Conservation (phyloP, 2,113 vertebrate species). For the Anguilla rostrata region DNA sequence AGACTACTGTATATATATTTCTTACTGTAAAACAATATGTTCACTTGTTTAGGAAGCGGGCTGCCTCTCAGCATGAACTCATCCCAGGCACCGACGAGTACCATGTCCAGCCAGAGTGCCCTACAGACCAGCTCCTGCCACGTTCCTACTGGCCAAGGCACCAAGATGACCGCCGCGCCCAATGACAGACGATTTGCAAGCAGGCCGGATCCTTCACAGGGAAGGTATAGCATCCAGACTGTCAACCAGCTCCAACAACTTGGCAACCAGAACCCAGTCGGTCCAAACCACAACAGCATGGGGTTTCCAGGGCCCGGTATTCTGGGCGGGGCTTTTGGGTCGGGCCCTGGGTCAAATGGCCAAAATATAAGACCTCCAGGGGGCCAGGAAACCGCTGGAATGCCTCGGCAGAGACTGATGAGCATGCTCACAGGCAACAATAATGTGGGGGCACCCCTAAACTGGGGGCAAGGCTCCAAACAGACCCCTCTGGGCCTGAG, state of each 20-base stretch:
- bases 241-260: conserved; percentile 76
- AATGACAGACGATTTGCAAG: conserved; percentile 74
- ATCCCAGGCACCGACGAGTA: conserved; percentile 72
- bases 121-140: conserved; percentile 76
- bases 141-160: conserved; percentile 66
- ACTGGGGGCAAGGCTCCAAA: conserved; percentile 81
- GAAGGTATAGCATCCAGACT: conserved; percentile 58
- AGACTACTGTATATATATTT: too few species aligned
- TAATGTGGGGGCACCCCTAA: conserved; percentile 58
- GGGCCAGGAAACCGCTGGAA: conserved; percentile 45
- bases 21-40: background rate
- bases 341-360: conserved; percentile 62
- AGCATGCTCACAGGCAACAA: conserved; percentile 69
- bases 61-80: conserved; percentile 72
- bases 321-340: conserved; percentile 70
- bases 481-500: conserved; percentile 69
- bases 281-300: conserved; percentile 72
- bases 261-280: conserved; percentile 73
- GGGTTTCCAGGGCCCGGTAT: conserved; percentile 71
- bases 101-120: conserved; percentile 75
- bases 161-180: conserved; percentile 74
- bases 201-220: conserved; percentile 71
- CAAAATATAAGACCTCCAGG: conserved; percentile 58
- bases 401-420: conserved; percentile 65
- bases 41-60: conserved; percentile 59